Percentiles rank a stretch among this genome's conserved stretches.
These are phyloP conservation scores for Sialis fuliginosa DNA, from an alignment of 2,888 invertebrate species.

Conservation along the genomic window DNA sequence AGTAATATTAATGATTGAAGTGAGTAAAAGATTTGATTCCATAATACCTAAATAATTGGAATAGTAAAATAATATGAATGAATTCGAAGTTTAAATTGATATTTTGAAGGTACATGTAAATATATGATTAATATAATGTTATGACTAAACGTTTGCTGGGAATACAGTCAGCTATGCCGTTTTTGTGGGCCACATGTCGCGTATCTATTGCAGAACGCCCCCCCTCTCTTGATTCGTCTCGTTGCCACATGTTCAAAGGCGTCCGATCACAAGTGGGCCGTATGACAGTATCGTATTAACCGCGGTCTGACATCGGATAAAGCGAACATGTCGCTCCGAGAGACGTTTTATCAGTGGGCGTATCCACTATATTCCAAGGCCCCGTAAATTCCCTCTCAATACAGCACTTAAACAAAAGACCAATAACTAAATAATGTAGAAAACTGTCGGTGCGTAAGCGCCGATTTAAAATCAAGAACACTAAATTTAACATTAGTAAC, in stretches of 20 bases:
- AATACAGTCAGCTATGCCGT: constrained; percentile 44
- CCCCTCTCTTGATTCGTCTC: neutral
- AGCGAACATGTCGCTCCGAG: neutral
- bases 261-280: no score
- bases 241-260: neutral
- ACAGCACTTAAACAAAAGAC: neutral
- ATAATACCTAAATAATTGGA: no score
- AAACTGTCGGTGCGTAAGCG: neutral
- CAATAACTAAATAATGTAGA: neutral
- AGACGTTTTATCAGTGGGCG: neutral
- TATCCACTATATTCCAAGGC: neutral
- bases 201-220: neutral
- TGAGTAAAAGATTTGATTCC: no score
- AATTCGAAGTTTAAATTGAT: no score
- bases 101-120: no score
- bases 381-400: constrained; percentile 2
- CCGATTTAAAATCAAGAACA: no score
- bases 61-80: no score
- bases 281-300: no score
- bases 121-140: no score
- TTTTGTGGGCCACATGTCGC: constrained; percentile 39
- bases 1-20: no score
- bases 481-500: no score
- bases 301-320: no score
- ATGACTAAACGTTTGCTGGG: constrained; percentile 18